Conservation (phyloP, 2,888 invertebrate species). For the Macrostomum cliftonense region DNA sequence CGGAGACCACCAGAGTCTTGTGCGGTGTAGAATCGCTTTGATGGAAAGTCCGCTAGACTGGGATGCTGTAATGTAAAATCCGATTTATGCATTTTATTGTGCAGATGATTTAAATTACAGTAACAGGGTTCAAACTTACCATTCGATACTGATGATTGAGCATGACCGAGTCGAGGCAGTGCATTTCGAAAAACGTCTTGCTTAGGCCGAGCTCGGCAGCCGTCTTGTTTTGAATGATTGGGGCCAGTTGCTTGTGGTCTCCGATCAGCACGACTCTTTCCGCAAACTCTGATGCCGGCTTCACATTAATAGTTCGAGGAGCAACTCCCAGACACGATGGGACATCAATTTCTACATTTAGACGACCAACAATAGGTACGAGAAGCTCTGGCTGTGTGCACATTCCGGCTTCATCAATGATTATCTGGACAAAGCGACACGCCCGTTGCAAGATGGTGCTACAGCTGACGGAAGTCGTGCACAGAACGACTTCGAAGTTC, state of each 20-base stretch:
- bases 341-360: not conserved
- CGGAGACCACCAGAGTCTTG: too few species aligned
- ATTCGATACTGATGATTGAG: slow-evolving; percentile 24
- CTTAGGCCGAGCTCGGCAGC: slow-evolving; percentile 19
- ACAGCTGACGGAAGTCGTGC: slow-evolving; percentile 6
- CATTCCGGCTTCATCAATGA: slow-evolving; percentile 30
- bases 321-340: too few species aligned
- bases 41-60: too few species aligned
- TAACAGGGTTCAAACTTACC: too few species aligned
- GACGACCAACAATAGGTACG: slow-evolving; percentile 16
- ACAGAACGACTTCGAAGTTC: not conserved
- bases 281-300: not conserved
- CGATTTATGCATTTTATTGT: too few species aligned
- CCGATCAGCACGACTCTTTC: slow-evolving; percentile 20
- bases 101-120: too few species aligned
- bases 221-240: slow-evolving; percentile 19
- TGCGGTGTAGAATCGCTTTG: too few species aligned
- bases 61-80: too few species aligned
- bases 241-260: slow-evolving; percentile 27
- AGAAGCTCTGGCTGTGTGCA: slow-evolving; percentile 24
- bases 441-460: not conserved
- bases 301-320: too few species aligned
- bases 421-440: slow-evolving; percentile 9
- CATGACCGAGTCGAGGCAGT: slow-evolving; percentile 8
- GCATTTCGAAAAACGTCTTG: slow-evolving; percentile 19